Conservation (phyloP, 2,888 invertebrate species). For the Teinopalpus imperialis region DNA sequence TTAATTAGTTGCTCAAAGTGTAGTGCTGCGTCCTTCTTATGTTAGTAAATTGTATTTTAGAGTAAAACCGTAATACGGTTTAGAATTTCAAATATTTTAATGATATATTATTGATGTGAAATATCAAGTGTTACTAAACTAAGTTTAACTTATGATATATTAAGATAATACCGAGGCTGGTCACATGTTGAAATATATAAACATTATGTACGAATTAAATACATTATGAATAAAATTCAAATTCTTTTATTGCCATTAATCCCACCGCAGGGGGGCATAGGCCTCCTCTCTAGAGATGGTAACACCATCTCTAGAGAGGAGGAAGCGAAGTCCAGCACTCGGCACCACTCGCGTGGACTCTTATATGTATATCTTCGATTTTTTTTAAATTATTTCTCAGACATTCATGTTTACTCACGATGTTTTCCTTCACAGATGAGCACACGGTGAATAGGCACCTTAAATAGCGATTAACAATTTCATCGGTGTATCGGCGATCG, state of each 20-base stretch:
- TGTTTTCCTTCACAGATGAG: no score
- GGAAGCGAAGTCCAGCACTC: no score
- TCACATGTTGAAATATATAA: slow-evolving; percentile 24
- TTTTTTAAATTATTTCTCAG: no score
- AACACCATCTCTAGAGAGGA: no score
- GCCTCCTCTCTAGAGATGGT: no score
- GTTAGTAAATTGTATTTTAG: slow-evolving; percentile 26
- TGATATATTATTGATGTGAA: slow-evolving; percentile 21
- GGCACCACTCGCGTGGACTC: no score
- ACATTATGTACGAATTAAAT: slow-evolving; percentile 33
- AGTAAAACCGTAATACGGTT: neutral
- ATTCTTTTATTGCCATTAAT: slow-evolving; percentile 27
- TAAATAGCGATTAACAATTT: no score
- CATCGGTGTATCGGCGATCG: no score
- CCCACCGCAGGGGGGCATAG: no score
- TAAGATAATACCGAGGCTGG: slow-evolving; percentile 30
- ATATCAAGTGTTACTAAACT: slow-evolving; percentile 6
- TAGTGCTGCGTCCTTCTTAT: slow-evolving; percentile 44
- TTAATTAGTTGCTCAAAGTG: slow-evolving; percentile 45
- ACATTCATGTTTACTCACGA: no score
- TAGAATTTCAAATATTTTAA: slow-evolving; percentile 12
- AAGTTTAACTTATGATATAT: slow-evolving; percentile 11
- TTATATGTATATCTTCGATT: no score
- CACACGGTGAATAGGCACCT: no score
- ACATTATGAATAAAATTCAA: slow-evolving; percentile 31